A percentile compares a stretch with the other conserved stretches of the same genome.
Evolutionary conservation across 2,888 invertebrate species (phyloP).

Genomic region (Apotomis turbidana): DNA sequence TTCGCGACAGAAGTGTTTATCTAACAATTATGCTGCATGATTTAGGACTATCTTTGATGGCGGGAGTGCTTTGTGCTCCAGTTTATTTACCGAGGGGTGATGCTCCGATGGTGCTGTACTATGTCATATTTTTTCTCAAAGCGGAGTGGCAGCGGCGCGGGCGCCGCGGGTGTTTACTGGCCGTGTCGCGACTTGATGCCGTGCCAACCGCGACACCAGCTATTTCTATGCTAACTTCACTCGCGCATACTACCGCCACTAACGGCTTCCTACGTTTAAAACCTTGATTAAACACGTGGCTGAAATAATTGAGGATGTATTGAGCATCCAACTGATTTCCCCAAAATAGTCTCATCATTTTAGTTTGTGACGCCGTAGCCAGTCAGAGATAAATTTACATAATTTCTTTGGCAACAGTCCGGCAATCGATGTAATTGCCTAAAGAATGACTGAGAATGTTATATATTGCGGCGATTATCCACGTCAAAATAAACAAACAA

Average conservation of each 20-base stretch:
- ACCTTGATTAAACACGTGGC: constrained; percentile 31
- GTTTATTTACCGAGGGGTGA: constrained; percentile 65
- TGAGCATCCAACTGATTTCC: constrained; percentile 20
- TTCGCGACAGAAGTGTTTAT: constrained; percentile 51
- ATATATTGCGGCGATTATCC: constrained; percentile 26
- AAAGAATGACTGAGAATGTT: constrained; percentile 21
- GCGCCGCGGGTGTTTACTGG: constrained; percentile 58
- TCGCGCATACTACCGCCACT: constrained; percentile 32
- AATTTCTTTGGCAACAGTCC: constrained; percentile 34
- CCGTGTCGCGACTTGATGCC: constrained; percentile 61
- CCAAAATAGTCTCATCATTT: constrained; percentile 26
- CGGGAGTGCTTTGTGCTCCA: constrained; percentile 53
- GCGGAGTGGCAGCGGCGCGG: constrained; percentile 44
- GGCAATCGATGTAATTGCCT: constrained; percentile 28
- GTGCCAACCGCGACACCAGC: constrained; percentile 73
- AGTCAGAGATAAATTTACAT: constrained; percentile 27
- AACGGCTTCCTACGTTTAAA: constrained; percentile 29
- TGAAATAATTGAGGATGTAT: constrained; percentile 35
- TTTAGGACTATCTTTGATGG: constrained; percentile 65
- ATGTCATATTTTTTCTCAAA: constrained; percentile 70
- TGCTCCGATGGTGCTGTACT: constrained; percentile 34
- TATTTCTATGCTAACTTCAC: constrained; percentile 64
- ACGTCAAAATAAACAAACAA: constrained; percentile 22
- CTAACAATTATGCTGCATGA: constrained; percentile 58
- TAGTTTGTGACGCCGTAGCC: constrained; percentile 16